phyloP scores from a whole-genome alignment of 1,140 invertebrate genomes.

The Cyclargus thomasi region DNA sequence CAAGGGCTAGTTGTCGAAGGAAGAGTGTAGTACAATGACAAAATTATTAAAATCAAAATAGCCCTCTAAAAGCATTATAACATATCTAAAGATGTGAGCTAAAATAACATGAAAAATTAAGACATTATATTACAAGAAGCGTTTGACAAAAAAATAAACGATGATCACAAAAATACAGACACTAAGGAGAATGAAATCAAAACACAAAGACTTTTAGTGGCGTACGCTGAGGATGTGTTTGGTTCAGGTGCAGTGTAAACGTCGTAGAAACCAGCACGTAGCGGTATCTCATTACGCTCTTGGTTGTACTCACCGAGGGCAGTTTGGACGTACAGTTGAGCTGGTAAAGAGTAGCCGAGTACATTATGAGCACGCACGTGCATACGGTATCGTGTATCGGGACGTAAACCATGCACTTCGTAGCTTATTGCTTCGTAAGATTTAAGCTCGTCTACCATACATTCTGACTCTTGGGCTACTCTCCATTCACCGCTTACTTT shows the following conservation, averaged over 20 bases:
- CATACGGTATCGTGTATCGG: conserved; percentile 87
- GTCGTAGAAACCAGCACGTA: conserved; percentile 70
- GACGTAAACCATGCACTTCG: conserved; percentile 80
- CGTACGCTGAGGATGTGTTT: conserved; percentile 42
- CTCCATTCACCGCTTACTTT: conserved; percentile 80
- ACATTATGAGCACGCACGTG: conserved; percentile 89
- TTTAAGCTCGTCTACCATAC: conserved; percentile 75
- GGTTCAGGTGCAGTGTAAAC: conserved; percentile 63
- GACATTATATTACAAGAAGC: conserved; percentile 18
- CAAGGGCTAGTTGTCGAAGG: not conserved
- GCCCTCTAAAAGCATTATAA: conserved; percentile 9
- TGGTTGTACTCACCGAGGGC: conserved; percentile 84
- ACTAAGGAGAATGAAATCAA: conserved; percentile 33
- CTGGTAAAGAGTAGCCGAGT: conserved; percentile 86
- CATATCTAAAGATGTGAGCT: conserved; percentile 2
- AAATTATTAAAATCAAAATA: conserved; percentile 3
- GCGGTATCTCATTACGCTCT: conserved; percentile 60
- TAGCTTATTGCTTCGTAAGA: conserved; percentile 78
- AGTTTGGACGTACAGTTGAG: conserved; percentile 86
- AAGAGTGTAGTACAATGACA: not conserved
- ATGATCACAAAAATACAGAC: conserved; percentile 18
- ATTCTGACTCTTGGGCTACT: conserved; percentile 74
- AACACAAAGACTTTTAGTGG: conserved; percentile 38
- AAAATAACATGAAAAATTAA: conserved; percentile 19
- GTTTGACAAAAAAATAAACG: conserved; percentile 17